A percentile compares a stretch with the other conserved stretches of the same genome.
phyloP scores from a whole-genome alignment of 2,888 invertebrate species.

The Pseudococcus longispinus region DNA sequence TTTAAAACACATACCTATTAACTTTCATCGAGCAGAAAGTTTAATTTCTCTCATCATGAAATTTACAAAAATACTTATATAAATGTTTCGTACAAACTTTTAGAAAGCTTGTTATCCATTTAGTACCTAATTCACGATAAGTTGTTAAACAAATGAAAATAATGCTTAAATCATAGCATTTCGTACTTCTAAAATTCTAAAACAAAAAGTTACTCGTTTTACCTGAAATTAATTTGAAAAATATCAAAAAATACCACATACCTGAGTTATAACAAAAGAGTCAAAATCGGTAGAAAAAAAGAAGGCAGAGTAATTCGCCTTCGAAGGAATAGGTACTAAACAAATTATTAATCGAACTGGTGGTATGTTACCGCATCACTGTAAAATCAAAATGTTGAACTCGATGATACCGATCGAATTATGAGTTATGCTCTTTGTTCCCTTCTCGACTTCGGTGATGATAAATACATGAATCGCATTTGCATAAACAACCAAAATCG shows the following conservation, averaged over 20 bases:
- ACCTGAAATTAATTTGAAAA: neutral
- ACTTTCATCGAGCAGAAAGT: no score
- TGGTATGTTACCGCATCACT: slow-evolving; percentile 3
- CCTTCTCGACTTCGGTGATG: neutral
- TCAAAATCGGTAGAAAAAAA: slow-evolving; percentile 5
- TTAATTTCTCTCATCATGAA: no score
- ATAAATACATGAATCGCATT: slow-evolving; percentile 35
- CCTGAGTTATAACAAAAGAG: neutral
- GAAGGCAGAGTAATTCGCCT: slow-evolving; percentile 11
- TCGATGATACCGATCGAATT: neutral
- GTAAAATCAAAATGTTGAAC: neutral
- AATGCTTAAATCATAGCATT: no score
- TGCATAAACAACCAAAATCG: slow-evolving; percentile 30
- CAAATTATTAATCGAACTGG: neutral
- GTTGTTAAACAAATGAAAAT: no score
- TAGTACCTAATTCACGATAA: no score
- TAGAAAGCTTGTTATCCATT: no score
- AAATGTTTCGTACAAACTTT: no score
- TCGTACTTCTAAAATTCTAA: no score
- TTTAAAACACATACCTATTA: no score
- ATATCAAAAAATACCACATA: neutral
- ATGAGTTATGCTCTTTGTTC: neutral
- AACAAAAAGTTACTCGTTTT: no score
- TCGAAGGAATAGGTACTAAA: neutral
- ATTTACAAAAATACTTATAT: no score